Evolutionary conservation across 2,888 invertebrate genomes (phyloP).

Genomic region (Fragum whitleyi): DNA sequence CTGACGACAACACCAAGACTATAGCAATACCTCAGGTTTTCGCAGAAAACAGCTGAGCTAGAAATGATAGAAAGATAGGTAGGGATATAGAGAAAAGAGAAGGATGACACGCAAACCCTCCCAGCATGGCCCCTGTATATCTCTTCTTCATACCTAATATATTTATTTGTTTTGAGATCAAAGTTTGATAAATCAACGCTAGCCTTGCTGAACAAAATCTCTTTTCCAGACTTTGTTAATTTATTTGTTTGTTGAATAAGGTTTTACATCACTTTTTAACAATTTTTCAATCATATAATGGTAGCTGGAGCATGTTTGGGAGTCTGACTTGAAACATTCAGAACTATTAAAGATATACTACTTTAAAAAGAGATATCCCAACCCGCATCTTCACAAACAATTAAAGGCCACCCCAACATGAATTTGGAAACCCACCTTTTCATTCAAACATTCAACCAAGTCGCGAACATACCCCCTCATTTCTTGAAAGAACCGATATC

Average conservation of each 20-base stretch:
- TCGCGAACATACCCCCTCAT: conserved; percentile 97
- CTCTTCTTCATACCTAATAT: neutral
- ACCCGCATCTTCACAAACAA: conserved; percentile 16
- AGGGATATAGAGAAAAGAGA: conserved; percentile 35
- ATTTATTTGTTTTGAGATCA: too few species aligned
- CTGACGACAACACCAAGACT: too few species aligned
- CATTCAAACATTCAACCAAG: conserved; percentile 98
- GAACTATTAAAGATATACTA: too few species aligned
- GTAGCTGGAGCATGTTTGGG: neutral
- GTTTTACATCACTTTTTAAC: neutral
- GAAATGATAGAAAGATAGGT: conserved; percentile 15
- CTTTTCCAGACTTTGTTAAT: too few species aligned
- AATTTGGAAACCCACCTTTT: conserved; percentile 90
- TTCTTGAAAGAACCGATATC: conserved; percentile 97
- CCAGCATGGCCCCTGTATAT: conserved; percentile 67
- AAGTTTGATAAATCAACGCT: too few species aligned
- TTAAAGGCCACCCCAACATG: conserved; percentile 54
- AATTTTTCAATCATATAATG: neutral
- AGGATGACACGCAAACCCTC: conserved; percentile 69
- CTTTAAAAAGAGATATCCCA: neutral
- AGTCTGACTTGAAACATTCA: too few species aligned
- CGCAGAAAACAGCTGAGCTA: too few species aligned
- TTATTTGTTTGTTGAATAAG: neutral
- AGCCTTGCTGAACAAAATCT: too few species aligned
- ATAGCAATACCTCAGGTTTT: too few species aligned